phyloP scores from a whole-genome alignment of 1,140 invertebrate genomes.

The Vollenhovia emeryi region DNA sequence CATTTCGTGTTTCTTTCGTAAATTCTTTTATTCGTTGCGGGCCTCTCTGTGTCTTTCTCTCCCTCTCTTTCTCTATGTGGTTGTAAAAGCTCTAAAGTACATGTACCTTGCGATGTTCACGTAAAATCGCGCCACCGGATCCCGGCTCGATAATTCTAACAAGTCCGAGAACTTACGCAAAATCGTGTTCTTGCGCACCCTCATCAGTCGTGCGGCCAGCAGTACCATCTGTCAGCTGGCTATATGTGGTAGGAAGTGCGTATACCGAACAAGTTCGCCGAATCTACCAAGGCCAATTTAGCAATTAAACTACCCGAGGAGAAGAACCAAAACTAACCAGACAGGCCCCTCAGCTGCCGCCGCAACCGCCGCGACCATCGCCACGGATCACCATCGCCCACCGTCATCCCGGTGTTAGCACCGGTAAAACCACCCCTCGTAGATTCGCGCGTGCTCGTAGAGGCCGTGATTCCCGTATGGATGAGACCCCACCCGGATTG shows the following conservation, averaged over 20 bases:
- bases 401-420: slow-evolving; percentile 22
- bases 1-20: neutral
- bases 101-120: neutral
- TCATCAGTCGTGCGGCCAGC: slow-evolving; percentile 6
- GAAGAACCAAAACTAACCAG: slow-evolving; percentile 74
- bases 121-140: neutral
- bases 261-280: slow-evolving; percentile 15
- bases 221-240: slow-evolving; percentile 33
- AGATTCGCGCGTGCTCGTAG: slow-evolving; percentile 69
- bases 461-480: slow-evolving; percentile 67
- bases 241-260: slow-evolving; percentile 6
- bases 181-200: slow-evolving; percentile 11
- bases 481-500: slow-evolving; percentile 55
- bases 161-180: slow-evolving; percentile 3
- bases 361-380: slow-evolving; percentile 47
- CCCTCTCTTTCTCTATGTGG: too few species aligned
- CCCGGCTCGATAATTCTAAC: slow-evolving; percentile 27
- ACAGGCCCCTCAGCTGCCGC: slow-evolving; percentile 45
- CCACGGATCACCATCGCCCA: slow-evolving; percentile 12
- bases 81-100: neutral
- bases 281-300: slow-evolving; percentile 75
- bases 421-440: slow-evolving; percentile 54
- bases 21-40: neutral
- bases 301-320: slow-evolving; percentile 79
- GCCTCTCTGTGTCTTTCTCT: too few species aligned